Percentiles rank a stretch among this genome's conserved stretches.
phyloP scores from a whole-genome alignment of 2,888 invertebrate species.

The Eulithis prunata region DNA sequence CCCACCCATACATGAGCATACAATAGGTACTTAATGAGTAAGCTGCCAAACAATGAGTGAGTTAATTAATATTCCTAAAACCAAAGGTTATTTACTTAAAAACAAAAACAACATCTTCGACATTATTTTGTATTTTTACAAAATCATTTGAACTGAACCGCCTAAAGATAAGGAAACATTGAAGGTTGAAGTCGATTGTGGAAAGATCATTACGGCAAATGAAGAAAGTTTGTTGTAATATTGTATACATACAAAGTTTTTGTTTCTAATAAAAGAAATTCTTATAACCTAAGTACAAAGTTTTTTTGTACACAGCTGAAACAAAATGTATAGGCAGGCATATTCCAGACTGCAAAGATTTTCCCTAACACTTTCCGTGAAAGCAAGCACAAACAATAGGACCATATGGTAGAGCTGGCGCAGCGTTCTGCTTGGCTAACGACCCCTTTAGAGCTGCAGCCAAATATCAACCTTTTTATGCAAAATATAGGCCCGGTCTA shows the following conservation, averaged over 20 bases:
- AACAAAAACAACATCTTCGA: constrained; percentile 17
- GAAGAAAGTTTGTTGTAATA: too few relatives aligned
- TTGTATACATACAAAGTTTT: too few relatives aligned
- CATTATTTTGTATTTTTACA: constrained; percentile 21
- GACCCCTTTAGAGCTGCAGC: constrained; percentile 31
- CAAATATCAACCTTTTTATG: constrained; percentile 27
- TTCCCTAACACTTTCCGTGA: constrained; percentile 28
- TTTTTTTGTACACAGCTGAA: neutral
- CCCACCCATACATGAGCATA: neutral
- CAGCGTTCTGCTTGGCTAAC: constrained; percentile 30
- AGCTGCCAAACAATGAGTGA: constrained; percentile 35
- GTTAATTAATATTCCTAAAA: constrained; percentile 38
- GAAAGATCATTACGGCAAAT: too few relatives aligned
- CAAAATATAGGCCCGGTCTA: constrained; percentile 3
- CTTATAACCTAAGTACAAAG: too few relatives aligned
- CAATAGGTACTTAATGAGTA: neutral
- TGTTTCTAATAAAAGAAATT: too few relatives aligned
- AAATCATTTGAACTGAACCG: constrained; percentile 9
- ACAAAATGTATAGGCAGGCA: neutral
- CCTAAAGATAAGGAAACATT: neutral
- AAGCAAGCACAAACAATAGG: constrained; percentile 35
- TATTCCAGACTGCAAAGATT: constrained; percentile 10
- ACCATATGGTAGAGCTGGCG: constrained; percentile 24
- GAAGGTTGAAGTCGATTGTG: too few relatives aligned
- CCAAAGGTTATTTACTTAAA: constrained; percentile 34